A percentile compares a stretch with the other conserved stretches of the same genome.
Evolutionary conservation across 2,797 vertebrate species (phyloP).

Genomic region (Tragopan temminckii): DNA sequence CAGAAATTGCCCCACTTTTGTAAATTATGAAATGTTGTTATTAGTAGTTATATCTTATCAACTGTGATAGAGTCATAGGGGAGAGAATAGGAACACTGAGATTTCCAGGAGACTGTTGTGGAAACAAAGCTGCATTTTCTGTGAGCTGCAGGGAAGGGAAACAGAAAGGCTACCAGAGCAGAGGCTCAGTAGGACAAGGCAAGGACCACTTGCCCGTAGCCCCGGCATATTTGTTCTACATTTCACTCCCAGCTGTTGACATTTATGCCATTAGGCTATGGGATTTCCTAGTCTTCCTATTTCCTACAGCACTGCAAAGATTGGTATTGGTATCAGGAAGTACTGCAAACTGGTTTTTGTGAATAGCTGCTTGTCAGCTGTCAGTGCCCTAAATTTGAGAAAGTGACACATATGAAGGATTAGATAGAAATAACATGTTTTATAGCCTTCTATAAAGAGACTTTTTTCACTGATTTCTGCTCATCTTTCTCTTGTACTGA

Average conservation of each 20-base stretch:
- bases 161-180: background rate
- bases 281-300: background rate
- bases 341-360: background rate
- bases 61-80: fast-evolving
- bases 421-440: background rate
- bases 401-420: background rate
- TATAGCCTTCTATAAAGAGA: background rate
- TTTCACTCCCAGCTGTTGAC: conserved; percentile 31
- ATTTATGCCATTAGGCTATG: background rate
- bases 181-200: background rate
- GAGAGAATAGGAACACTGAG: background rate
- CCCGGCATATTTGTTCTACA: background rate
- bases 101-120: background rate
- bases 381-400: background rate
- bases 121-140: background rate
- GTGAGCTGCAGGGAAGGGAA: background rate
- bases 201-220: background rate
- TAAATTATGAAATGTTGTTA: background rate
- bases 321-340: background rate
- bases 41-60: background rate
- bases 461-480: background rate
- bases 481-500: background rate
- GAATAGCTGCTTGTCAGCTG: background rate
- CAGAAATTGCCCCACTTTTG: background rate
- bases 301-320: background rate